Base-by-base conservation (phyloP, 2,797 vertebrate species). In the Heliangelus exortis region DNA sequence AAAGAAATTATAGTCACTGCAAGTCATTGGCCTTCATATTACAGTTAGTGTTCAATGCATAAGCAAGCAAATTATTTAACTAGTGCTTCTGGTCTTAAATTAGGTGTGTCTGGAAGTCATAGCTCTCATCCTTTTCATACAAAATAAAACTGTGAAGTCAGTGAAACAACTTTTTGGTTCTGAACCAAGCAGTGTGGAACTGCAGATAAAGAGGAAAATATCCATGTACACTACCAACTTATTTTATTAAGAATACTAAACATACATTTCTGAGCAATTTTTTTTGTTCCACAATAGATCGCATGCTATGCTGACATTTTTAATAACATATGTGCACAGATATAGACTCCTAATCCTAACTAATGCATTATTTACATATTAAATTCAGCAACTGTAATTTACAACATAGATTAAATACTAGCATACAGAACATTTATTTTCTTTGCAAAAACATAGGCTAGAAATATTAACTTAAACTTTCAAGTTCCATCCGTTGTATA, bases 391-490 rank as follows among this genome's bases (percentile, higher is more conserved):
- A 61, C 53, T 29, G 53, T 33, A 79, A 84, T 93, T 89, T 92
- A 74, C 61, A 79, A 74, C 58, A 59, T 26, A 73, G 45, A 58
- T 81, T 78, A 87, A 91, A 91, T 61, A 36, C 47, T 86, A n/a
- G 16, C 39, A 61, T 26, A 61, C 23, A 68, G 33, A 92, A 76
- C 29, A 31, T 66, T 87, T 57, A n/a, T 77, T 83, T 92, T 81
- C 34, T 92, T 91, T 81, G 65, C n/a, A 84, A 73, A 59, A 92
- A 76, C 45, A 48, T 6, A 84, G 34, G 14, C 25, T 69, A 83
- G 55, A 65, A 84, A 77, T 66, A 87, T 28, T 28, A 93, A 78
- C 33, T 54, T 65, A 83, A 95, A 88, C 65, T 92, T 91, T 84
- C 14, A 91, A 77, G 61, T 9, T 6, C 17, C 5, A 69, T 53